Evolutionary conservation across 1,140 invertebrate species (phyloP), one percentile per base, ranked within the genome.

Genomic region (Ceratosolen solmsi): DNA sequence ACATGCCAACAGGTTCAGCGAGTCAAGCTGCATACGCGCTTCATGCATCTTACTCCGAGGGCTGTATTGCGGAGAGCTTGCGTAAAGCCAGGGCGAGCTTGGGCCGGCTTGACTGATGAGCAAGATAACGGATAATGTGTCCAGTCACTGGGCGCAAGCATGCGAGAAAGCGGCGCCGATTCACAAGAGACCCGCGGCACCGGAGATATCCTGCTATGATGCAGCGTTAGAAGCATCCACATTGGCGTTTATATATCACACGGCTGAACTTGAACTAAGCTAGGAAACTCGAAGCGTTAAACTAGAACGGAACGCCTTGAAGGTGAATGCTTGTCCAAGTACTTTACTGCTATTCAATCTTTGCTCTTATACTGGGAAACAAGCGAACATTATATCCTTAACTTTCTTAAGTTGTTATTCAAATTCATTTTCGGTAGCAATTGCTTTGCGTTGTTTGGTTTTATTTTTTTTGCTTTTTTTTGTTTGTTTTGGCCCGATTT

Each of bases 271-370:
- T 46, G 68, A 72, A 79, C 51, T 41, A 27, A 70, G 49, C 75
- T 63, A 54, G 72, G 56, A 79, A 80, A 73, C 54, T 73, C 11
- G n/a, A 82, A 83, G 83, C 83, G 83, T 84, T 77, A 68, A 83
- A 84, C 7, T 58, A 60, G 54, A 58, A 75, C 4, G 38, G 73
- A 41, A 56, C 41, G 73, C 33, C 33, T 58, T 2, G 0, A 36
- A 58, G 33, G 73, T 13, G 20, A 36, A 75, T 56, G 71, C 71
- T 51, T 49, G 30, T 49, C 46, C 49, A 22, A 49, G 49, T 73
- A 36, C 71, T 27, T 73, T 73, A 49, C 15, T 36, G 5, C 25
- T 30, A 49, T 20, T 46, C 41, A n/a, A n/a, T 46, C 41, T 41
- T 25, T 3, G n/a, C 36, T 3, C 2, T n/a, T 46, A n/a, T n/a